Conservation (phyloP, 1,140 invertebrate species). For the Musca domestica region DNA sequence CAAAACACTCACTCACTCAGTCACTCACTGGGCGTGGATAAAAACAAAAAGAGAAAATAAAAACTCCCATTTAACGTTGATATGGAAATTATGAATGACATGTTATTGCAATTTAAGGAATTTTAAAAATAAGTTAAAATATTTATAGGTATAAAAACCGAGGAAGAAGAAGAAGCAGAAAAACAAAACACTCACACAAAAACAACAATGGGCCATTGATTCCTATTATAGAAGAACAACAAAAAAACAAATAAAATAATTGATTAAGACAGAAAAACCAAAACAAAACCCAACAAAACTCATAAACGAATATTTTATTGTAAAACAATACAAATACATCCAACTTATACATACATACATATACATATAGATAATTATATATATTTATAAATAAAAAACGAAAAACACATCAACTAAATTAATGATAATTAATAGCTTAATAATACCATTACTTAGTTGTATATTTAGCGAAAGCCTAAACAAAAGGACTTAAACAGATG, state of each 20-base stretch:
- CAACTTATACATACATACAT: too few relatives aligned
- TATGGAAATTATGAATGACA: background rate
- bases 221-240: constrained; percentile 2
- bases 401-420: background rate
- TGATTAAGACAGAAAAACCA: too few relatives aligned
- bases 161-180: too few relatives aligned
- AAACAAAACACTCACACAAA: too few relatives aligned
- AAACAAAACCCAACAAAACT: too few relatives aligned
- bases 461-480: too few relatives aligned
- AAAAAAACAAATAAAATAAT: too few relatives aligned
- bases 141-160: too few relatives aligned
- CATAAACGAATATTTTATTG: constrained; percentile 13
- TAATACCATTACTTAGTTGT: too few relatives aligned
- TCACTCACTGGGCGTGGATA: background rate
- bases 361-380: background rate
- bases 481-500: too few relatives aligned
- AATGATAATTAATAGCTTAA: constrained; percentile 3
- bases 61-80: background rate
- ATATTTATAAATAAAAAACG: background rate
- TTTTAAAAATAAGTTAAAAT: constrained; percentile 2
- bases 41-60: background rate
- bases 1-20: background rate
- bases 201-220: constrained; percentile 12
- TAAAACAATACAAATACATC: constrained; percentile 12
- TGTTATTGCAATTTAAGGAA: constrained; percentile 18